Conservation (phyloP, 2,888 invertebrate genomes). For the Romanomermis culicivorax region DNA sequence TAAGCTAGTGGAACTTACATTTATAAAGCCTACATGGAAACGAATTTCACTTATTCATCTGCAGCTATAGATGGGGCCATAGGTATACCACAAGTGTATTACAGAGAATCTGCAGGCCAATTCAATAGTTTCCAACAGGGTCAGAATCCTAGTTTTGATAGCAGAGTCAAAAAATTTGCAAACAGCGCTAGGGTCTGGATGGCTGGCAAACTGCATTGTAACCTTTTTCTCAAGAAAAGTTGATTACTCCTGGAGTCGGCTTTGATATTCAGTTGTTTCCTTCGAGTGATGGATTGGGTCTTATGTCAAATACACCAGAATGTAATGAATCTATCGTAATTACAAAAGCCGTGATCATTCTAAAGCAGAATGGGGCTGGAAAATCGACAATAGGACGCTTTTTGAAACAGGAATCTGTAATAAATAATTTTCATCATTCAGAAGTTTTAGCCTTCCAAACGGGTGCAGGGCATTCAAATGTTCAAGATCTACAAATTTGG, state of each 20-base stretch:
- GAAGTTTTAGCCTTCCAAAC: too few relatives aligned
- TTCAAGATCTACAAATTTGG: too few relatives aligned
- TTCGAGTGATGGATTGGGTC: too few relatives aligned
- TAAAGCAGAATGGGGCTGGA: too few relatives aligned
- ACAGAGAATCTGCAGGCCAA: background rate
- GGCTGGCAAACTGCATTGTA: background rate
- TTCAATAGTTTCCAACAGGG: background rate
- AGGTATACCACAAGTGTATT: background rate
- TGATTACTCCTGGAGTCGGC: background rate
- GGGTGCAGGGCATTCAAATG: too few relatives aligned
- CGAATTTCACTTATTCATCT: background rate
- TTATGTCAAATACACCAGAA: too few relatives aligned
- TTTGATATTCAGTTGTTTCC: too few relatives aligned
- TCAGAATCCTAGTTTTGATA: background rate
- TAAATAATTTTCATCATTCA: too few relatives aligned
- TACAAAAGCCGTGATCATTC: too few relatives aligned
- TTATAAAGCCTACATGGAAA: background rate
- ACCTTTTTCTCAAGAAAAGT: background rate
- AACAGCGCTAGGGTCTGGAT: background rate
- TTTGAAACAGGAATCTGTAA: too few relatives aligned
- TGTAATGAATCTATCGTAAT: too few relatives aligned
- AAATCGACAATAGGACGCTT: too few relatives aligned
- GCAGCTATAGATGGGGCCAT: background rate
- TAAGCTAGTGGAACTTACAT: background rate
- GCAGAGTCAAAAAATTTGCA: background rate